These are phyloP conservation scores for Phlogophora meticulosa DNA, from an alignment of 2,888 invertebrate species.

Conservation along the genomic window DNA sequence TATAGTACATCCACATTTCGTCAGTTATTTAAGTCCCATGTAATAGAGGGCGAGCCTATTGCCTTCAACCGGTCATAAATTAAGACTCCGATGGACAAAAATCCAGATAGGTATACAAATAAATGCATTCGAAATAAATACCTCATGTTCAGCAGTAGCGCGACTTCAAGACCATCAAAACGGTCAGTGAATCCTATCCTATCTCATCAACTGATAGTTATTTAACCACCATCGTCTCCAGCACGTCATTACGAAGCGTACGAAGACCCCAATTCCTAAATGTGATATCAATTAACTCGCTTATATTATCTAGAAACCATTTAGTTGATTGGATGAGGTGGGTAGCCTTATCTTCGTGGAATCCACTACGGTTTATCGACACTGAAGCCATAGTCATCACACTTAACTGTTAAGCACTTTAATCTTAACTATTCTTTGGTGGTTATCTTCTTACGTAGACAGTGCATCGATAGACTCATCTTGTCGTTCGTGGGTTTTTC, in stretches of 20 bases:
- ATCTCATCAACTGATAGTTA: slow-evolving; percentile 11
- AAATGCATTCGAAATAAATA: too few relatives aligned
- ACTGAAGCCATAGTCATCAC: slow-evolving; percentile 2
- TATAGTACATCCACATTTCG: too few relatives aligned
- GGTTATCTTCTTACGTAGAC: background rate
- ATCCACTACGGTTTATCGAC: slow-evolving; percentile 45
- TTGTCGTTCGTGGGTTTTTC: too few relatives aligned
- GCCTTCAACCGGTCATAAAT: too few relatives aligned
- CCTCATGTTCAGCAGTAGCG: too few relatives aligned
- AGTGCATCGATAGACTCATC: background rate
- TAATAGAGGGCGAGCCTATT: too few relatives aligned
- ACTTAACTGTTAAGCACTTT: slow-evolving; percentile 19
- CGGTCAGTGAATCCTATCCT: background rate
- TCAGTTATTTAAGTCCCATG: too few relatives aligned
- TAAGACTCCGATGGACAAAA: too few relatives aligned
- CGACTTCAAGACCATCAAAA: too few relatives aligned
- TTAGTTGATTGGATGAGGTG: slow-evolving; percentile 46
- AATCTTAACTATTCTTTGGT: slow-evolving; percentile 32
- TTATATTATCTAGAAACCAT: slow-evolving; percentile 46
- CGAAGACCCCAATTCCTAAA: slow-evolving; percentile 19
- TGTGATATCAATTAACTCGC: slow-evolving; percentile 11
- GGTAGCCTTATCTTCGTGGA: slow-evolving; percentile 37
- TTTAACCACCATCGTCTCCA: slow-evolving; percentile 3
- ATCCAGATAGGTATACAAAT: too few relatives aligned
- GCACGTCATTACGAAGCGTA: slow-evolving; percentile 21